Conservation (phyloP, 35 echinoderm and acorn worm genomes). For the Anneissia japonica region DNA sequence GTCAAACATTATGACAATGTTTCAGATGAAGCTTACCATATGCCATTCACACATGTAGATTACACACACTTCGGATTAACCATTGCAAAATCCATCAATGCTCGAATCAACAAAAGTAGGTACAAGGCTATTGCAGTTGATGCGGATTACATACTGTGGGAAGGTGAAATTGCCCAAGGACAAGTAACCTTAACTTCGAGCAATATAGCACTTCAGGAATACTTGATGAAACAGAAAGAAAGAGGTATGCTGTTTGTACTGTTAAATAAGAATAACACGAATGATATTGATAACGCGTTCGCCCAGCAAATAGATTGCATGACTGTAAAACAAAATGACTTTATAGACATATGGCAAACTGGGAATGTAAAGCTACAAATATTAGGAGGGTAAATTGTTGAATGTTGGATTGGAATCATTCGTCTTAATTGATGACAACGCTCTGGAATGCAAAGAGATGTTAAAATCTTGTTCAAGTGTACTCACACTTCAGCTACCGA, state of each 20-base stretch:
- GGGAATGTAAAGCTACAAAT: neutral
- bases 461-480: constrained; percentile 2
- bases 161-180: constrained; percentile 5
- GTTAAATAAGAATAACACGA: neutral
- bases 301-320: neutral
- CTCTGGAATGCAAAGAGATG: constrained; percentile 13
- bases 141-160: constrained; percentile 9
- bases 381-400: neutral
- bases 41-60: neutral
- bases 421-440: constrained; percentile 12
- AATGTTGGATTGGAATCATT: neutral
- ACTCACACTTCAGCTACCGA: neutral
- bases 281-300: neutral
- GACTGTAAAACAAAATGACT: neutral
- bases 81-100: neutral
- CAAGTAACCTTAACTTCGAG: neutral
- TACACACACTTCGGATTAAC: neutral
- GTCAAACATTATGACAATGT: neutral
- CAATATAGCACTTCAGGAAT: neutral
- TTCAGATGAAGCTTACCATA: constrained; percentile 2
- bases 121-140: constrained; percentile 11
- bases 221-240: neutral
- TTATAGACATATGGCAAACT: neutral
- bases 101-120: neutral
- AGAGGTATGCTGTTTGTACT: neutral